Base-by-base conservation (phyloP, 2,888 invertebrate genomes). In the Hyposoter didymator region DNA sequence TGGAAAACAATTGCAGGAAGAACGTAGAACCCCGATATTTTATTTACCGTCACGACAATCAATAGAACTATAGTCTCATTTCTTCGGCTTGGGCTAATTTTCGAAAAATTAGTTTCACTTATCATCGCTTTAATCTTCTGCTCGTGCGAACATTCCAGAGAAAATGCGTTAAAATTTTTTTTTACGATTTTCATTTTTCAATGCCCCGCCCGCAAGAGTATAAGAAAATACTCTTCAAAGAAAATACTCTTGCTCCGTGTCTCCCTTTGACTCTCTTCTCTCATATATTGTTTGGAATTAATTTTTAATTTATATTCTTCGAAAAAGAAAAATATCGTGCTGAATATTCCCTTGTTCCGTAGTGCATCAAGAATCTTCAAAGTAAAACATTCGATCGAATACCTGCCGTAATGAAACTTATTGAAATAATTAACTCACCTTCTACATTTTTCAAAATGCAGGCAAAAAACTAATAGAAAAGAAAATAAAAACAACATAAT, bases 1-100 rank as follows among this genome's bases (percentile, higher is more conserved):
- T 12, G 43, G 1, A 19, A 64, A 32, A 79, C n/a, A 19, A 52
- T 19, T 19, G 7, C 19, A 4, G 49, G n/a, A 6, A 45, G 35
- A 70, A 64, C 14, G 49, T 7, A 19, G 14, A 14, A 67, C 59
- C 12, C 67, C 59, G 43, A 82, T 82, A 70, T 66, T 75, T 62
- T 35, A 62, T 55, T 55, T 3, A 55, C 55, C 2, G 22, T 22
- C 19, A 22, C 55, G 22, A 55, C 10, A 55, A 55, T 55, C 22
- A 55, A 22, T 10, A 55, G 22, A 49, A 49, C 17, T n/a, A 49
- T n/a, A 49, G 3, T n/a, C 49, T 55, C 17, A 39, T 55, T 19
- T 19, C 55, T 10, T 55, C 22, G 3, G 55, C 17, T 55, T 22
- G 1, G 19, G 32, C 28, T 17, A 32, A 14, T 62, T 32, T 62